Base-by-base conservation (phyloP, 2,113 vertebrate genomes). In the Aix galericulata region DNA sequence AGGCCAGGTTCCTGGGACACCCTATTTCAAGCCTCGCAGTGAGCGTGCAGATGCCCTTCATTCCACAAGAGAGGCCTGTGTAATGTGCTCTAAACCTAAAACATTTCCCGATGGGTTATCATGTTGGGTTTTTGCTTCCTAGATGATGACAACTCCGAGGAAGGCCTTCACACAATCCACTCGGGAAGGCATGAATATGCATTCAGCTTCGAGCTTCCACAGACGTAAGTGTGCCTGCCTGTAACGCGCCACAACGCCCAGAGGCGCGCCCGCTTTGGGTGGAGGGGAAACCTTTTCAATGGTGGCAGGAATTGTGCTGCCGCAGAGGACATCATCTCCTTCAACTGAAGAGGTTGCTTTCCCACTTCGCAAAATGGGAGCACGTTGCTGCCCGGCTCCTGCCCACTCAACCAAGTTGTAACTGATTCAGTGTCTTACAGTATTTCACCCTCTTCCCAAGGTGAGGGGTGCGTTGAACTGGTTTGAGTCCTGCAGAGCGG, bases 171-270 rank as follows among this genome's bases (percentile, higher is more conserved):
- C 98, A 99, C 98, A 96, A 99, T 99, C 97, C 98, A 98, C 98
- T 99, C 99, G 95, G 99, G 99, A 98, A 98, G 99, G 98, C 99
- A 99, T 29, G 99, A 99, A 98, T 99, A 99, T 98, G 99, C 99
- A 98, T 99, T 99, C 98, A 99, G 99, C 97, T 98, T 99, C 1
- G 99, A 99, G 99, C 99, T 99, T 99, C 99, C 99, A 98, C 99
- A 99, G 98, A 99, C 98, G 99, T 99, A 97, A 99, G 99, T 98
- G 99, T 98, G 63, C 88, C 6, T 40, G 12, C 11, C 12, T 40
- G 26, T 20, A 64, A 25, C 6, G 17, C 2, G 11, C 26, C 23
- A 25, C 13, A 7, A 25, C 5, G 50, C 12, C 23, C 13, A 8
- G 50, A 25, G 38, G 29, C 38, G 17, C 26, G 88, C 60, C 66